phyloP scores from a whole-genome alignment of 2,797 vertebrate species.

The Peromyscus attwateri region DNA sequence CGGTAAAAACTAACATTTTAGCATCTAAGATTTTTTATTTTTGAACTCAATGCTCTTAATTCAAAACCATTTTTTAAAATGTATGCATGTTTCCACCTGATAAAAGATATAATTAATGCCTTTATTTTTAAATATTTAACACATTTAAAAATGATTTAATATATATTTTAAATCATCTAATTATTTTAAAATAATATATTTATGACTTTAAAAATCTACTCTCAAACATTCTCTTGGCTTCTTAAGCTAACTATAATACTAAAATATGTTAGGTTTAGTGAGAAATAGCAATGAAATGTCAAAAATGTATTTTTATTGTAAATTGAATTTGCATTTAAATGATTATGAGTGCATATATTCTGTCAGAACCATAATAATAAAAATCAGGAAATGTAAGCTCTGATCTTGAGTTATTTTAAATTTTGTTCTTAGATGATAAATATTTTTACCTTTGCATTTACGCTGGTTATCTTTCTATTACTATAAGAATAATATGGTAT shows the following conservation, averaged over 20 bases:
- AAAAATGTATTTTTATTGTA: background rate
- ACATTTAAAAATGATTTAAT: background rate
- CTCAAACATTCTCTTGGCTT: background rate
- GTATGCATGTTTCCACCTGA: background rate
- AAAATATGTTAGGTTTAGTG: conserved; percentile 35
- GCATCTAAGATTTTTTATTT: background rate
- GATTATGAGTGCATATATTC: background rate
- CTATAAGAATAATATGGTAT: background rate
- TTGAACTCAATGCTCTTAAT: background rate
- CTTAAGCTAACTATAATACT: background rate
- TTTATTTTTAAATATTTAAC: conserved; percentile 11
- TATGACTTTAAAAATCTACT: background rate
- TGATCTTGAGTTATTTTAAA: conserved; percentile 13
- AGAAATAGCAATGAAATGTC: background rate
- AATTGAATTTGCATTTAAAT: conserved; percentile 35
- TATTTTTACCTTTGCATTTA: background rate
- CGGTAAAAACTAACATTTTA: conserved; percentile 1
- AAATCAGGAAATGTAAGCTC: background rate
- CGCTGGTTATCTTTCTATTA: background rate
- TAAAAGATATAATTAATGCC: background rate
- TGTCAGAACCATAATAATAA: background rate
- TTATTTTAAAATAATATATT: background rate
- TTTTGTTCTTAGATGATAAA: background rate
- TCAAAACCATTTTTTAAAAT: background rate
- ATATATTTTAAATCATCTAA: background rate